Base-by-base conservation (phyloP, 2,888 invertebrate species). In the Junonia oenone region DNA sequence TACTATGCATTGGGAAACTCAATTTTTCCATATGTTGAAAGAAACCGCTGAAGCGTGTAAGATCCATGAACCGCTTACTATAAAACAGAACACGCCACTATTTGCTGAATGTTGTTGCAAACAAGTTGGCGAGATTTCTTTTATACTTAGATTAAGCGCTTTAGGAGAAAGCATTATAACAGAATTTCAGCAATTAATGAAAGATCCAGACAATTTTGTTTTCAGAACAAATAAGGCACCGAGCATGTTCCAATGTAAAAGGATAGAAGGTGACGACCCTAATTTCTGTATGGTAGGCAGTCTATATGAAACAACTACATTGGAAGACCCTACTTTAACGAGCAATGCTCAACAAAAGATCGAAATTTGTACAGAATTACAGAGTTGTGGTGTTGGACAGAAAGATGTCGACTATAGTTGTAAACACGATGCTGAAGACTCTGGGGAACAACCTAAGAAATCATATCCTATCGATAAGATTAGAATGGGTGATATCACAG, bases 21-120 rank as follows among this genome's bases (percentile, higher is more conserved):
- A 83, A 29, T 92, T 92, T 66, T 81, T 72, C 56, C 81, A 84
- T 33, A 89, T 91, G 88, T 66, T 92, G 1, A 88, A 83, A 68
- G 73, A 88, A 68, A 72, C 84, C 51, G 51, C 81, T 62, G 64
- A 86, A 63, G 57, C 87, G 63, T 64, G 79, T 69, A 69, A 75
- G 65, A 17, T 77, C 27, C 75, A 82, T 57, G 71, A 83, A 55
- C 78, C 84, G 9, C 55, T 91, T 51, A 67, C 79, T 27, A 73
- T 80, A 27, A 91, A 83, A 69, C 80, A 76, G 65, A 66, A 64
- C 1, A 74, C 73, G 15, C 71, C 62, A 14, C 63, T 78, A 26
- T 76, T 62, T 56, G 81, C 72, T 6, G 85, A 79, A 68, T 87
- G 86, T 59, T 83, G 82, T 63, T 85, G 83, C 59, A 71, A 58